A percentile compares a stretch with the other conserved stretches of the same genome.
Conservation (phyloP, 1,140 invertebrate species). For the Cotesia vestalis region DNA sequence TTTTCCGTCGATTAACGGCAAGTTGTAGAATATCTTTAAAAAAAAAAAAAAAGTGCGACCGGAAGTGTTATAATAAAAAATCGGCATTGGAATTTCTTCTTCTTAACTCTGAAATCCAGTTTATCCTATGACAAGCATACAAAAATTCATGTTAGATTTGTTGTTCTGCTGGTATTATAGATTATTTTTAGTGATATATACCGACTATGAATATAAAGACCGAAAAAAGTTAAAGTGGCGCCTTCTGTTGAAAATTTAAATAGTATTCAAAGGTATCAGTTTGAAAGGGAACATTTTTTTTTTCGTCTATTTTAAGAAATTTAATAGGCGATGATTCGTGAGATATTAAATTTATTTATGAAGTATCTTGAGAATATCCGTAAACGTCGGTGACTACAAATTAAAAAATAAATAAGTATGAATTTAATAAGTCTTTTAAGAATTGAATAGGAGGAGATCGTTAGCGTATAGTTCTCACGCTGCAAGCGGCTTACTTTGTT, state of each 20-base stretch:
- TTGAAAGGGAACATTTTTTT: neutral
- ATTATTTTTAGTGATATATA: neutral
- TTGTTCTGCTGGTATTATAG: slow-evolving; percentile 4
- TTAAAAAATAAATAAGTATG: slow-evolving; percentile 23
- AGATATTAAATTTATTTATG: slow-evolving; percentile 24
- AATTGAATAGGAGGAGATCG: slow-evolving; percentile 25
- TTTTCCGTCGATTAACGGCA: neutral
- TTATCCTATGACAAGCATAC: slow-evolving; percentile 28
- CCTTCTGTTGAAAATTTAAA: slow-evolving; percentile 21
- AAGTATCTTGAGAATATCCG: slow-evolving; percentile 6
- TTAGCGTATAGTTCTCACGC: slow-evolving; percentile 47
- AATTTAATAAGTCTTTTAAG: slow-evolving; percentile 27
- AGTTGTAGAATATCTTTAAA: too few species aligned
- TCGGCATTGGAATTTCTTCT: neutral
- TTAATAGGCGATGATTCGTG: slow-evolving; percentile 22
- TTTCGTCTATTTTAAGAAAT: neutral
- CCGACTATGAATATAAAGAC: too few species aligned
- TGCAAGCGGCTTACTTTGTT: slow-evolving; percentile 55
- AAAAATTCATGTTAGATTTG: slow-evolving; percentile 27
- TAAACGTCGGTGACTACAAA: slow-evolving; percentile 4
- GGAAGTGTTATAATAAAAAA: slow-evolving; percentile 1
- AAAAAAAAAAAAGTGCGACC: neutral
- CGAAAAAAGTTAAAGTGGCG: slow-evolving; percentile 12
- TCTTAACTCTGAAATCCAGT: slow-evolving; percentile 1
- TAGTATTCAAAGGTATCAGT: neutral